Percentiles rank a stretch among this genome's conserved stretches.
Conservation (phyloP, 1,140 invertebrate species). For the Macrocentrus cingulum region DNA sequence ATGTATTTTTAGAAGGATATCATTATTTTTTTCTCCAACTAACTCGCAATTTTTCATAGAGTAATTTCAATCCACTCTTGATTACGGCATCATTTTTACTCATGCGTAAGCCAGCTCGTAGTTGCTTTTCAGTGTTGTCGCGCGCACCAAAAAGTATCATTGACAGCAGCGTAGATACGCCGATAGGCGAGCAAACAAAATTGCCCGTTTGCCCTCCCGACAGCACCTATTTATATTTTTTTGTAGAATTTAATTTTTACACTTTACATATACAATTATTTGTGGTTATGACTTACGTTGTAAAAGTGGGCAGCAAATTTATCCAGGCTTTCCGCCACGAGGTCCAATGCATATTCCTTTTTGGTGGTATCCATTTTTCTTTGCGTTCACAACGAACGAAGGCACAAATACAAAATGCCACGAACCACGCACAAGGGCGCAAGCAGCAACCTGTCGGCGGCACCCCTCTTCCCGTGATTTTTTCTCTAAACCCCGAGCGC, state of each 20-base stretch:
- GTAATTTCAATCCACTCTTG: not conserved
- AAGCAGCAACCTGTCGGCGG: no score
- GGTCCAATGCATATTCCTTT: no score
- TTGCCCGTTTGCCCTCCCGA: not conserved
- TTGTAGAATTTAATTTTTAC: not conserved
- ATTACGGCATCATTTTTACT: not conserved
- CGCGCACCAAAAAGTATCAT: conserved; percentile 17
- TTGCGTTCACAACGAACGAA: no score
- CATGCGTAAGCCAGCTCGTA: not conserved
- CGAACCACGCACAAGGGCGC: no score
- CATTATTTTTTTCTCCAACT: not conserved
- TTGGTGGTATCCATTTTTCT: no score
- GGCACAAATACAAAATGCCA: no score
- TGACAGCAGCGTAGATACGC: conserved; percentile 11
- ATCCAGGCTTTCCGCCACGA: not conserved
- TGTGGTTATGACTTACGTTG: not conserved
- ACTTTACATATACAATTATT: not conserved
- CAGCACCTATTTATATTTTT: not conserved
- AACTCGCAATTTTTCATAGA: conserved; percentile 18
- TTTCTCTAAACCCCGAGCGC: no score
- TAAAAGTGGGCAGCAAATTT: not conserved
- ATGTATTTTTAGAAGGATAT: not conserved
- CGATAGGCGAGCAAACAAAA: not conserved
- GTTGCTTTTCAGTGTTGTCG: conserved; percentile 11
- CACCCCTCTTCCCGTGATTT: no score